phyloP scores from a whole-genome alignment of 2,113 vertebrate genomes.

The Harpagus bidentatus region DNA sequence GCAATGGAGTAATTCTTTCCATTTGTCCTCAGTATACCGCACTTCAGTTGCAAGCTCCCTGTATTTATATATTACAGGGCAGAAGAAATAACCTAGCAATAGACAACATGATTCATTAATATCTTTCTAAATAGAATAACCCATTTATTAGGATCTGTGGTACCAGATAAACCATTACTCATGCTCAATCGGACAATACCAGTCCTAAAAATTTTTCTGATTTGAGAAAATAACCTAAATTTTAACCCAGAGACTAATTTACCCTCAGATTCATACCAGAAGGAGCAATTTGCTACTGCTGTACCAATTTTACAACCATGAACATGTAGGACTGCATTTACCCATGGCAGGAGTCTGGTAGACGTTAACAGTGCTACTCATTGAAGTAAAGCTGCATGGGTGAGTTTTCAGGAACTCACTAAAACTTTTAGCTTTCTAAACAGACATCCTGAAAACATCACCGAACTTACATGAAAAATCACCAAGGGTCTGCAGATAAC shows the following conservation, averaged over 20 bases:
- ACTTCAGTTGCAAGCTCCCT: neutral
- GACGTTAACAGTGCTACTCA: neutral
- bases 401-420: neutral
- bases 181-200: rapidly evolving
- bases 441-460: neutral
- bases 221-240: neutral
- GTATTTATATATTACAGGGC: neutral
- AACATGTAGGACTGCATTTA: neutral
- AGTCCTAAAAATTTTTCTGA: neutral
- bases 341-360: neutral
- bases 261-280: neutral
- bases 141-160: neutral
- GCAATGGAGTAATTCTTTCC: neutral
- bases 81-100: neutral
- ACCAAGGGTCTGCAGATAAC: neutral
- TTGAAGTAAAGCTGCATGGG: neutral
- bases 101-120: neutral
- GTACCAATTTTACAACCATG: neutral
- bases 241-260: neutral
- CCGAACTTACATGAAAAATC: neutral
- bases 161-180: neutral
- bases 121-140: neutral
- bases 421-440: neutral
- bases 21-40: neutral
- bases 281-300: neutral